Percentiles rank a stretch among this genome's conserved stretches.
Evolutionary conservation across 2,797 vertebrate genomes (phyloP).

Genomic region (Oreortyx pictus): DNA sequence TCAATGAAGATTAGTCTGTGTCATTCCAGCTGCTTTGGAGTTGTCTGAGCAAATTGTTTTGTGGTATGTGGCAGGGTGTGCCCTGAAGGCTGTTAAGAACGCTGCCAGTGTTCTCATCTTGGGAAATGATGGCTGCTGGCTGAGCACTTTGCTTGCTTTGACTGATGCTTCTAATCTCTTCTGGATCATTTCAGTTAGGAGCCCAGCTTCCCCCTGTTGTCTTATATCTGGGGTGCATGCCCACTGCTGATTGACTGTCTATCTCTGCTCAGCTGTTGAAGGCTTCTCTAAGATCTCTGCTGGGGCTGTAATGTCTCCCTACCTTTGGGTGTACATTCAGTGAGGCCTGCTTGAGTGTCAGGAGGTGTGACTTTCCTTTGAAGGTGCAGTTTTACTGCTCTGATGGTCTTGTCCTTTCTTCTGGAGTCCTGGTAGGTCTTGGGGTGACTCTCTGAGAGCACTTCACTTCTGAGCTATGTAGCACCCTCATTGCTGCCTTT

Average conservation of each 20-base stretch:
- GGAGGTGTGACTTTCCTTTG: background rate
- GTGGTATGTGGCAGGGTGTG: background rate
- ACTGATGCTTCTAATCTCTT: slow-evolving; percentile 1
- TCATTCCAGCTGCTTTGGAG: background rate
- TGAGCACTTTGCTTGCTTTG: background rate
- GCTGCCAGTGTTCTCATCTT: background rate
- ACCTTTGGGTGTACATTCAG: background rate
- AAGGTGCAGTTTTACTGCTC: background rate
- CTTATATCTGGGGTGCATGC: fast-evolving
- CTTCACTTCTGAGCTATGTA: fast-evolving
- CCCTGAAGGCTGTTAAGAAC: background rate
- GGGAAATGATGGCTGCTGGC: background rate
- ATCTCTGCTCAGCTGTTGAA: background rate
- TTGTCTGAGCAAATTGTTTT: slow-evolving; percentile 33
- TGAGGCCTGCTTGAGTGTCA: background rate
- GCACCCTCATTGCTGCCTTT: background rate
- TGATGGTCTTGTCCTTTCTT: fast-evolving
- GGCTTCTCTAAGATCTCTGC: background rate
- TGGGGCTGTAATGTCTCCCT: background rate
- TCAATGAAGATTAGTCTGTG: background rate
- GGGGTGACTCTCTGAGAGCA: fast-evolving
- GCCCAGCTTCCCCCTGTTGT: fast-evolving
- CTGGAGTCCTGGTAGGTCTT: fast-evolving
- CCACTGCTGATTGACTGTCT: fast-evolving
- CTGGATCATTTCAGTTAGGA: background rate